Evolutionary conservation across 1,140 invertebrate species (phyloP), one percentile per base, ranked within the genome.

Genomic region (Parapsyche elsis): DNA sequence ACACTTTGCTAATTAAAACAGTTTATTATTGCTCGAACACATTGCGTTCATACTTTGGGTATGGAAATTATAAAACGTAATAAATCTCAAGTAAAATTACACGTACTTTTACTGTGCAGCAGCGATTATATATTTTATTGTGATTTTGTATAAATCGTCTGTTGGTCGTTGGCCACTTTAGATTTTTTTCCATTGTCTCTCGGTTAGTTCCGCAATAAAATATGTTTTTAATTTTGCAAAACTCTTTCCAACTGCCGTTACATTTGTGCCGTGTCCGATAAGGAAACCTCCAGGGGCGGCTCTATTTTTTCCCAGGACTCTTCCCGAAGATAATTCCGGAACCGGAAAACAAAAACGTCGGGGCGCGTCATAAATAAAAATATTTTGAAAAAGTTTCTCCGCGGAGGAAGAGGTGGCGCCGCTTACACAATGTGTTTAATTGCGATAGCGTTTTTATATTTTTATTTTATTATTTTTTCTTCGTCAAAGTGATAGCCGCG

Each of bases 281-380:
- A 61, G 57, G 16, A 61, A 61, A 21, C 57, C 57, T 61, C 16
- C 14, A 38, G 57, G 57, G 57, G 57, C 57, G 16, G 30, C 21
- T 19, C 21, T 61, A 61, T 61, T 61, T 61, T 61, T 61, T 61
- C 49, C 12, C 16, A n/a, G 57, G 30, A 38, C 30, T 38, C 57
- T n/a, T 16, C 9, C n/a, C n/a, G 7, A 21, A 61, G 57, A 61
- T 71, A 71, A 44, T 14, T 9, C 21, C 30, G 67, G 67, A 71
- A 71, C 67, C 16, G 67, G 30, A 71, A 30, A 30, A 30, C 67
- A 44, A 71, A 26, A 71, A 57, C 53, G 53, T 38, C 30, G 30
- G 7, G 30, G 2, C 53, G 53, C 67, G 67, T 23, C 67, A 71
- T 71, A 71, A 71, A 71, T 71, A 71, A 71, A 71, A 71, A 71